Conservation (phyloP, 1,140 invertebrate species). For the Zaprionus nigranus region DNA sequence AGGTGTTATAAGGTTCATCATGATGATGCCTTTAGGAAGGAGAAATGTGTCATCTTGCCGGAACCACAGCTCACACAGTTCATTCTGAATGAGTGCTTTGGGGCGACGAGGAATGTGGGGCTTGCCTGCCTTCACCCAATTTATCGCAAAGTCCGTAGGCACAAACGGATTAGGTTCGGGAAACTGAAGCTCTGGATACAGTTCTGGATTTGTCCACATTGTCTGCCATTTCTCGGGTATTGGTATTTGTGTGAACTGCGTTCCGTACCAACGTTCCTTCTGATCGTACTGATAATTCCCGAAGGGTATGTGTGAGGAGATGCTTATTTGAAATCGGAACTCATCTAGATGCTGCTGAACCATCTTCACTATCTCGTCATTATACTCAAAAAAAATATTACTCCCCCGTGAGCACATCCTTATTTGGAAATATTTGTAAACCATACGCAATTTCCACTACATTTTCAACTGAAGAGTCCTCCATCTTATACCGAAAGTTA, state of each 20-base stretch:
- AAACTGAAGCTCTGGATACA: conserved; percentile 66
- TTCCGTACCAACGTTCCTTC: conserved; percentile 88
- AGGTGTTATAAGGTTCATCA: conserved; percentile 90
- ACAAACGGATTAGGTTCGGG: conserved; percentile 54
- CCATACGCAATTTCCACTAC: too few relatives aligned
- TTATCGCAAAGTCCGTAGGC: conserved; percentile 56
- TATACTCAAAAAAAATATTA: conserved; percentile 91
- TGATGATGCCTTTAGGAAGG: conserved; percentile 91
- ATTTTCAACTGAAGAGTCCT: conserved; percentile 88
- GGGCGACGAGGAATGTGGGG: conserved; percentile 49
- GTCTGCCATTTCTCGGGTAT: conserved; percentile 86
- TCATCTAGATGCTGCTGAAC: conserved; percentile 89
- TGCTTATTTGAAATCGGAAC: conserved; percentile 90
- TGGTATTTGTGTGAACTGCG: conserved; percentile 76
- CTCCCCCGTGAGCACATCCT: conserved; percentile 91
- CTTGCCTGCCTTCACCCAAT: conserved; percentile 51
- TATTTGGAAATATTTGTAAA: conserved; percentile 91
- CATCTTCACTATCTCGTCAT: conserved; percentile 88
- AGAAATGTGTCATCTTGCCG: conserved; percentile 93
- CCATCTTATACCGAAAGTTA: conserved; percentile 89
- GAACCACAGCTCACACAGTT: conserved; percentile 92
- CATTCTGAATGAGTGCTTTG: conserved; percentile 86
- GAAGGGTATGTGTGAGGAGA: conserved; percentile 88
- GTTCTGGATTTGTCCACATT: conserved; percentile 86
- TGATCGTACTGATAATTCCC: conserved; percentile 85